Conservation (phyloP, 2,888 invertebrate species). For the Melinaea marsaeus region DNA sequence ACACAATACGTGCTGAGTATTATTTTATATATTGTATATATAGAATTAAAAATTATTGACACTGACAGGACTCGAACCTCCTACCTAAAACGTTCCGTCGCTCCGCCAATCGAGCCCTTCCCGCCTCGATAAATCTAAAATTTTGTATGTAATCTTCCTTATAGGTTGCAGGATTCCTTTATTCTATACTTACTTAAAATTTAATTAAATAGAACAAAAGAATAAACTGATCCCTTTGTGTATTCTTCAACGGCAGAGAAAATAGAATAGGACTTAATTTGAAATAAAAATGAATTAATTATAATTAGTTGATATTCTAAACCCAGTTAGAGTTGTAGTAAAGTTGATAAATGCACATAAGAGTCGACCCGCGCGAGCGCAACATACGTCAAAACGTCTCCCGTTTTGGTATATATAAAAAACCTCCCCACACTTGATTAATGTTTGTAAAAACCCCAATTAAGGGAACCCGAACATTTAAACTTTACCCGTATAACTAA, state of each 20-base stretch:
- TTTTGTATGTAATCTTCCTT: too few relatives aligned
- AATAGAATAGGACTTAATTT: background rate
- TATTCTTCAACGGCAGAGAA: background rate
- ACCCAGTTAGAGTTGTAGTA: conserved; percentile 30
- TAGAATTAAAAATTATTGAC: too few relatives aligned
- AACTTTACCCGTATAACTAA: conserved; percentile 56
- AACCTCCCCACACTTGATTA: conserved; percentile 73
- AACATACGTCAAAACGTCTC: conserved; percentile 61
- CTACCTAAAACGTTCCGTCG: too few relatives aligned
- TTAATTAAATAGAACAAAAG: too few relatives aligned
- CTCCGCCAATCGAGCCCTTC: too few relatives aligned
- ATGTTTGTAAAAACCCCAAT: conserved; percentile 75
- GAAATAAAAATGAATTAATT: background rate
- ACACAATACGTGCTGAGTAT: too few relatives aligned
- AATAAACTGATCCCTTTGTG: too few relatives aligned
- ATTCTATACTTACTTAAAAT: too few relatives aligned
- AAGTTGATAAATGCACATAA: conserved; percentile 58
- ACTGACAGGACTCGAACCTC: too few relatives aligned
- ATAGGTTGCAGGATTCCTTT: too few relatives aligned
- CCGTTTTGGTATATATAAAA: conserved; percentile 60
- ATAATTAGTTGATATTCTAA: conserved; percentile 1
- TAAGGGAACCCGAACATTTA: conserved; percentile 64
- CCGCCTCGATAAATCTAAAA: too few relatives aligned
- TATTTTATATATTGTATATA: too few relatives aligned
- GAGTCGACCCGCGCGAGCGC: conserved; percentile 47